Evolutionary conservation across 64 coral and sea anemone genomes (phyloP).

Genomic region (Astreopora myriophthalma): DNA sequence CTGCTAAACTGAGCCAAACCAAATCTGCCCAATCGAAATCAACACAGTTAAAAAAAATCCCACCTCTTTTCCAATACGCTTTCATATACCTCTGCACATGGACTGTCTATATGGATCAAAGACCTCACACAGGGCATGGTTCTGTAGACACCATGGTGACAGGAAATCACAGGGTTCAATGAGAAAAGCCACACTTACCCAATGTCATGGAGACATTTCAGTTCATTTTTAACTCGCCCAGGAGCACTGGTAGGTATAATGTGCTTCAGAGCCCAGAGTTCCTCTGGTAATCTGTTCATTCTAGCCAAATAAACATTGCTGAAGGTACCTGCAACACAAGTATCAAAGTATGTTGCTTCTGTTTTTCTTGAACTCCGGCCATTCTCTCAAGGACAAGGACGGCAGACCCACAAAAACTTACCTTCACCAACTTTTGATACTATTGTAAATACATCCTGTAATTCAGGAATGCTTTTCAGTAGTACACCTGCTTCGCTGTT

Average conservation of each 20-base stretch:
- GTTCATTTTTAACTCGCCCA: constrained; percentile 93
- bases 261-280: constrained; percentile 91
- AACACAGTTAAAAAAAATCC: too few species aligned
- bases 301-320: constrained; percentile 96
- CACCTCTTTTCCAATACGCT: too few species aligned
- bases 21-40: too few species aligned
- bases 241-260: constrained; percentile 98
- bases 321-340: constrained; percentile 78
- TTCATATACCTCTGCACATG: too few species aligned
- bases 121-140: too few species aligned
- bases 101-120: too few species aligned
- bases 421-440: constrained; percentile 95
- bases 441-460: constrained; percentile 83
- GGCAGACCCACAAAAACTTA: too few species aligned
- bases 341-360: not conserved
- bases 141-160: too few species aligned
- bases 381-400: not conserved
- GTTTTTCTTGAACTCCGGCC: not conserved
- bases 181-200: constrained; percentile 59
- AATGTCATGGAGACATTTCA: constrained; percentile 92
- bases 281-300: constrained; percentile 76
- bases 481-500: constrained; percentile 91
- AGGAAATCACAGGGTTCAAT: not conserved
- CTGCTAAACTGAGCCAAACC: too few species aligned
- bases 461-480: constrained; percentile 86